Evolutionary conservation across 23 tunicate species (phyloP).

Genomic region (Ciona savignyi): DNA sequence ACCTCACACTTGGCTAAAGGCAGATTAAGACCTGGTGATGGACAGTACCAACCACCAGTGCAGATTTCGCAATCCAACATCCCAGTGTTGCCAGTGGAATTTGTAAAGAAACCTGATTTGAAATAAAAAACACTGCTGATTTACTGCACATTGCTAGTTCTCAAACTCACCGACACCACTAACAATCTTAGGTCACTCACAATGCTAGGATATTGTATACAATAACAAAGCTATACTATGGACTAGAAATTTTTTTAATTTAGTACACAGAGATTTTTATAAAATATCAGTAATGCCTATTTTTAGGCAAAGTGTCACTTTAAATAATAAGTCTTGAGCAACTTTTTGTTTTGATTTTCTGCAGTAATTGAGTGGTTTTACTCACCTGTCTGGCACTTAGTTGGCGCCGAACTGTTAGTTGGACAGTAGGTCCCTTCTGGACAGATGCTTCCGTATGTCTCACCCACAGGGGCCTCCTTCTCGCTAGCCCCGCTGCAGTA

Average conservation of each 20-base stretch:
- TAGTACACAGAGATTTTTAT: too few species aligned
- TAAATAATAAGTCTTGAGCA: too few species aligned
- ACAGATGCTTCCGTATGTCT: slow-evolving; percentile 58
- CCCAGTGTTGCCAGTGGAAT: slow-evolving; percentile 8
- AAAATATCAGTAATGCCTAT: too few species aligned
- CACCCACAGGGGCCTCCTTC: slow-evolving; percentile 26
- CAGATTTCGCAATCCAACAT: slow-evolving; percentile 46
- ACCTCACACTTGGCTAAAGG: slow-evolving; percentile 56
- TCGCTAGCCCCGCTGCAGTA: slow-evolving; percentile 71
- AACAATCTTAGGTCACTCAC: too few species aligned
- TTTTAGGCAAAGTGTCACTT: too few species aligned
- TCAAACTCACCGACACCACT: too few species aligned
- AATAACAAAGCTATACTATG: too few species aligned
- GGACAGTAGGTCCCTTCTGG: slow-evolving; percentile 82
- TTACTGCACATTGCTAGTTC: too few species aligned
- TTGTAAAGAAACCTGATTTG: background rate
- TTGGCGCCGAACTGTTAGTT: slow-evolving; percentile 25
- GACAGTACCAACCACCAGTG: slow-evolving; percentile 75
- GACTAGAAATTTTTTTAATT: too few species aligned
- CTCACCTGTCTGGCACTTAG: slow-evolving; percentile 56
- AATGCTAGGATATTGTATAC: too few species aligned
- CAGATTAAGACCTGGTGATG: slow-evolving; percentile 27
- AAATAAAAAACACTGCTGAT: background rate
- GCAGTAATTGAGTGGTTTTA: too few species aligned
- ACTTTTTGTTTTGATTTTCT: too few species aligned